These are phyloP conservation scores for Torymus tubicola DNA, from an alignment of 2,888 invertebrate genomes.

Conservation along the genomic window DNA sequence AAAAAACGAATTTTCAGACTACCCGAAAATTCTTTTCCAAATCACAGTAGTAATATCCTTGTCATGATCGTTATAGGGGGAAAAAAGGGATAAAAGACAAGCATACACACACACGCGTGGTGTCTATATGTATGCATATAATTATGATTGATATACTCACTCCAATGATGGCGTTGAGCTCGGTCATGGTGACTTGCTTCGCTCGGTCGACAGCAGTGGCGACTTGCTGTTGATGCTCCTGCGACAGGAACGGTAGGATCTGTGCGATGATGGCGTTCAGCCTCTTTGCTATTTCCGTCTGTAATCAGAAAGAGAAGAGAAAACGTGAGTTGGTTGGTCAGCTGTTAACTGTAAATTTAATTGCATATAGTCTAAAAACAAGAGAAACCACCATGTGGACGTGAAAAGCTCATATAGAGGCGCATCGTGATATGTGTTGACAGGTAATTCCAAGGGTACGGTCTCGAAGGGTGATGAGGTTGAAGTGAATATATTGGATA, in stretches of 20 bases:
- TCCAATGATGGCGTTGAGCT: conserved; percentile 97
- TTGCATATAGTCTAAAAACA: too few species aligned
- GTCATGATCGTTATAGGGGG: too few species aligned
- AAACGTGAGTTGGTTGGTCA: conserved; percentile 45
- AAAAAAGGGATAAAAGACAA: too few species aligned
- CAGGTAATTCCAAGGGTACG: too few species aligned
- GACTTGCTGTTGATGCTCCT: conserved; percentile 98
- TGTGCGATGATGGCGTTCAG: conserved; percentile 97
- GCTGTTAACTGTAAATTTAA: background rate
- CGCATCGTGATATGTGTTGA: too few species aligned
- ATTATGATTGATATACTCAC: conserved; percentile 78
- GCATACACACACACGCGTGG: background rate
- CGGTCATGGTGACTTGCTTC: conserved; percentile 98
- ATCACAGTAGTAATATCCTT: too few species aligned
- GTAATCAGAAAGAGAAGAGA: conserved; percentile 74
- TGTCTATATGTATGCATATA: background rate
- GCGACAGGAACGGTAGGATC: conserved; percentile 95
- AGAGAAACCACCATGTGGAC: too few species aligned
- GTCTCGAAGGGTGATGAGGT: too few species aligned
- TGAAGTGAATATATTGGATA: too few species aligned
- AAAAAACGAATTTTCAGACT: too few species aligned
- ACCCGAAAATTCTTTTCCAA: too few species aligned
- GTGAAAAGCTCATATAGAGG: too few species aligned
- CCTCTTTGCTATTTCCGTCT: conserved; percentile 99
- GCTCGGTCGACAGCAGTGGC: conserved; percentile 97